phyloP scores from a whole-genome alignment of 2,888 invertebrate genomes.

The Leucania comma region DNA sequence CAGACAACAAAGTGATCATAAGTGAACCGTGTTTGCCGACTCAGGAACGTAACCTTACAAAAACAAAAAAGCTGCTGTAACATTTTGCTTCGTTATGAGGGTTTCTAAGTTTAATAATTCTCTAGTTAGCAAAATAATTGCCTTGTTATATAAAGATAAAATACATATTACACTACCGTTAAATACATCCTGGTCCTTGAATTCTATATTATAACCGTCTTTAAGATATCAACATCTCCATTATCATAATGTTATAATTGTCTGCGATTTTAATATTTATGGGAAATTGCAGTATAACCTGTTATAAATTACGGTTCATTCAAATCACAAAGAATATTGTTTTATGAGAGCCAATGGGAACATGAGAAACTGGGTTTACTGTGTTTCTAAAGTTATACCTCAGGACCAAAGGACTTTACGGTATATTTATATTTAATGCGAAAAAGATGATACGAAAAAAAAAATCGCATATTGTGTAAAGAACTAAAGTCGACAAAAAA shows the following conservation, averaged over 20 bases:
- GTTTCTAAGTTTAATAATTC: neutral
- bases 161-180: too few relatives aligned
- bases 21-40: neutral
- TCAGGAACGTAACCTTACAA: neutral
- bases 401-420: too few relatives aligned
- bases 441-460: too few relatives aligned
- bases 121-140: neutral
- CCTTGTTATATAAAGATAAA: neutral
- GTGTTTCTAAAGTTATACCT: too few relatives aligned
- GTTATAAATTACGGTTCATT: neutral
- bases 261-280: neutral
- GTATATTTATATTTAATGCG: too few relatives aligned
- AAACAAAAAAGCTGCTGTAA: neutral
- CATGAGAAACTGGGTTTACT: too few relatives aligned
- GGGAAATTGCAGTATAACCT: neutral
- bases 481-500: too few relatives aligned
- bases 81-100: neutral
- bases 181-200: neutral
- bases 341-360: too few relatives aligned
- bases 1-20: neutral
- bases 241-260: neutral
- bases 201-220: neutral
- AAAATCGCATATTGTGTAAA: too few relatives aligned
- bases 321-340: neutral
- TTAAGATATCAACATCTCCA: neutral